These are phyloP conservation scores for Euzophera pinguis DNA, from an alignment of 2,888 invertebrate genomes.

Conservation along the genomic window DNA sequence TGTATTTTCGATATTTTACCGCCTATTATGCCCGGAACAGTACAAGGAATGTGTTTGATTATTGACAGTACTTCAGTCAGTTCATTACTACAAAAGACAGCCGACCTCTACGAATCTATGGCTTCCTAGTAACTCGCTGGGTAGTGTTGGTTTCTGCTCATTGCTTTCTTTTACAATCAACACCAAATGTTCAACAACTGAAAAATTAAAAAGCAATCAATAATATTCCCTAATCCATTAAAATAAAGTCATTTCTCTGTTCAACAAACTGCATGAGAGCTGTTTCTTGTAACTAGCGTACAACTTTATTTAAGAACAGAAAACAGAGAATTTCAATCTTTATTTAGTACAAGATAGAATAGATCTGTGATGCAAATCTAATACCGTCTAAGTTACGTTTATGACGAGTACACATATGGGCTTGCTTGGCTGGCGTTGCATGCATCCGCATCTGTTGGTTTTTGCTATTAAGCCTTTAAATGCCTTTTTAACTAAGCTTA, in stretches of 20 bases:
- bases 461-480: conserved; percentile 35
- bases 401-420: conserved; percentile 36
- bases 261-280: background rate
- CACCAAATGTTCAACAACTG: conserved; percentile 16
- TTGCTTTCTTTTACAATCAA: conserved; percentile 33
- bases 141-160: conserved; percentile 51
- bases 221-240: background rate
- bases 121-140: conserved; percentile 64
- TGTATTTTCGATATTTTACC: too few species aligned
- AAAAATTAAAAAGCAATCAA: background rate
- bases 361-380: background rate
- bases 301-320: conserved; percentile 1
- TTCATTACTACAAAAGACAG: conserved; percentile 14
- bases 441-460: conserved; percentile 35
- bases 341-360: conserved; percentile 4
- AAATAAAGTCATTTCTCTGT: background rate
- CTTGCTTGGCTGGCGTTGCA: conserved; percentile 31
- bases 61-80: background rate
- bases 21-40: too few species aligned
- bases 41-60: background rate
- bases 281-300: conserved; percentile 1
- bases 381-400: conserved; percentile 27
- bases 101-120: conserved; percentile 37
- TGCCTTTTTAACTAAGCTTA: conserved; percentile 5
- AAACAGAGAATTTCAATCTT: conserved; percentile 8